Conservation (phyloP, 2,888 invertebrate genomes). For the Nomada fabriciana region DNA sequence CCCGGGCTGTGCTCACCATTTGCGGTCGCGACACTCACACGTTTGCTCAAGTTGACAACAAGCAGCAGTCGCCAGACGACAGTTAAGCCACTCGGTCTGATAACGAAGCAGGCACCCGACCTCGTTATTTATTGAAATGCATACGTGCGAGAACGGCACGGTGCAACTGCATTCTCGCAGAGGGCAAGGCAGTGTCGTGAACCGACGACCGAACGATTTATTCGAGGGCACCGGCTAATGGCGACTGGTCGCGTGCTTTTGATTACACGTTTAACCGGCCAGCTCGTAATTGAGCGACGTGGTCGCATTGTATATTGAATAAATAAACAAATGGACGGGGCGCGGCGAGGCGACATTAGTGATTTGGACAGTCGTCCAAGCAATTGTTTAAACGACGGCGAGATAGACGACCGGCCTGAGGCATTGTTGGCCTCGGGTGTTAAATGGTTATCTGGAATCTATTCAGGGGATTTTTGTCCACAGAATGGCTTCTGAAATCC, state of each 20-base stretch:
- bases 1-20: conserved; percentile 36
- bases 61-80: conserved; percentile 57
- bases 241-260: conserved; percentile 57
- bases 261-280: conserved; percentile 50
- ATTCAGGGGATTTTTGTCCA: no score
- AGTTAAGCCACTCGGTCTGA: conserved; percentile 64
- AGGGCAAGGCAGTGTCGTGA: conserved; percentile 43
- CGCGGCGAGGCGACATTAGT: neutral
- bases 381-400: conserved; percentile 3
- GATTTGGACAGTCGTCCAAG: neutral
- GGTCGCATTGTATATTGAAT: conserved; percentile 42
- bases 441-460: neutral
- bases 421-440: neutral
- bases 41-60: conserved; percentile 66
- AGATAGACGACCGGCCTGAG: neutral
- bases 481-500: no score
- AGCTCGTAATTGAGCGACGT: conserved; percentile 50
- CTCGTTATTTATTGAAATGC: conserved; percentile 70
- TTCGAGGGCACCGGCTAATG: conserved; percentile 55
- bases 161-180: conserved; percentile 51
- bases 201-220: conserved; percentile 58
- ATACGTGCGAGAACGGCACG: conserved; percentile 58
- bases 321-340: conserved; percentile 54
- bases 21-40: conserved; percentile 58
- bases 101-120: conserved; percentile 60